These are phyloP conservation scores for Odocoileus hemionus DNA, from an alignment of 2,113 vertebrate species.

Conservation along the genomic window DNA sequence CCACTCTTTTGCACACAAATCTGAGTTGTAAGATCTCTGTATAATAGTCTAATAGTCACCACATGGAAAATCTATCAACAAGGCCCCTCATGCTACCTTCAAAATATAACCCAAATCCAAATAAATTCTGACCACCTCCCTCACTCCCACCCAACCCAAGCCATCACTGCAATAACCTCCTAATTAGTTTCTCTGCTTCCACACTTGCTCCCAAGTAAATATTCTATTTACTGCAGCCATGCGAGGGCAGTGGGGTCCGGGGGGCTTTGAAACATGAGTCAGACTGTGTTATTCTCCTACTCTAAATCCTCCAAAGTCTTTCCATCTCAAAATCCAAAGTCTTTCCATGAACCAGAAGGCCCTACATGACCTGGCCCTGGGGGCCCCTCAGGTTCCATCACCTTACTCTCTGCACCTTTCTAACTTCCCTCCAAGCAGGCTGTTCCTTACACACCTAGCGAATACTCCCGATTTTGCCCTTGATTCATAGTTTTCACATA, in stretches of 20 bases:
- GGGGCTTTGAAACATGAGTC: background rate
- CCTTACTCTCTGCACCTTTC: background rate
- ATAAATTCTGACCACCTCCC: background rate
- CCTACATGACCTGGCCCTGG: background rate
- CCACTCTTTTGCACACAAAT: background rate
- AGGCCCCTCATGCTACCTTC: background rate
- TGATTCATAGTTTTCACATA: background rate
- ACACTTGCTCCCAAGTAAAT: background rate
- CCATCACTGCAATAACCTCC: background rate
- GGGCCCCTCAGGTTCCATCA: background rate
- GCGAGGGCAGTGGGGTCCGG: fast-evolving
- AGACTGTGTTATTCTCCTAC: background rate
- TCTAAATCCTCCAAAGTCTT: background rate
- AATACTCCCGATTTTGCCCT: background rate
- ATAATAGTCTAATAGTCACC: background rate
- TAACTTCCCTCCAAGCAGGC: background rate
- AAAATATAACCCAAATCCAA: background rate
- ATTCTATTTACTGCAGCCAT: background rate
- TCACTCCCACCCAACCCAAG: background rate
- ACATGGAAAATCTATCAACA: background rate
- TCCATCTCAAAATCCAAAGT: background rate
- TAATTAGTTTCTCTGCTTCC: background rate
- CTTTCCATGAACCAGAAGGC: background rate
- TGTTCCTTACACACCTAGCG: background rate
- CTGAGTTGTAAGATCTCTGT: background rate